phyloP scores from a whole-genome alignment of 2,888 invertebrate genomes.

The Rhodophaea formosa region DNA sequence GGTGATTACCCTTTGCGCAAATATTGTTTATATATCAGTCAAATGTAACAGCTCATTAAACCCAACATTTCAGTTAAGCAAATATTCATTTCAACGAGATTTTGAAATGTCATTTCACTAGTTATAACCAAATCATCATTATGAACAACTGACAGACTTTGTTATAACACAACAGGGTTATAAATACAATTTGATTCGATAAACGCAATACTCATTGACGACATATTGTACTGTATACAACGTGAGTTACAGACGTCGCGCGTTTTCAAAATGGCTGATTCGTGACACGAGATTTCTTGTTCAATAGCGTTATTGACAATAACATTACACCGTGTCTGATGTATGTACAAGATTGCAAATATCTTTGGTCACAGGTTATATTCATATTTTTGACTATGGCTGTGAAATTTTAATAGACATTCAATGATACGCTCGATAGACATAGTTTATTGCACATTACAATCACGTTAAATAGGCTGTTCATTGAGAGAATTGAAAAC shows the following conservation, averaged over 20 bases:
- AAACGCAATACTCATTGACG: conserved; percentile 26
- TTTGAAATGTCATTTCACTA: too few relatives aligned
- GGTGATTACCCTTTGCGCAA: too few relatives aligned
- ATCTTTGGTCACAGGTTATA: conserved; percentile 6
- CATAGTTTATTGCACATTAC: too few relatives aligned
- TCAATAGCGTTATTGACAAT: conserved; percentile 30
- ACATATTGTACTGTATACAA: conserved; percentile 26
- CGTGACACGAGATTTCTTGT: conserved; percentile 55
- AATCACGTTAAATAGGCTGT: too few relatives aligned
- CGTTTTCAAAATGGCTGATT: conserved; percentile 54
- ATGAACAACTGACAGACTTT: too few relatives aligned
- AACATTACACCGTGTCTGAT: conserved; percentile 26
- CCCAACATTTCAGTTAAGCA: too few relatives aligned
- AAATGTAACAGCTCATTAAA: too few relatives aligned
- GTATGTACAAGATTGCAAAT: conserved; percentile 8
- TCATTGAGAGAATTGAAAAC: too few relatives aligned
- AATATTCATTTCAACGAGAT: too few relatives aligned
- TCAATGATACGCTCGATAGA: background rate
- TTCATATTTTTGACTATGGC: conserved; percentile 5
- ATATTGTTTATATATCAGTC: too few relatives aligned
- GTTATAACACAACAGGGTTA: background rate
- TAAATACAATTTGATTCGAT: background rate
- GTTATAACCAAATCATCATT: too few relatives aligned
- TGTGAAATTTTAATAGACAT: background rate
- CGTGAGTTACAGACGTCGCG: conserved; percentile 39